phyloP scores from a whole-genome alignment of 2,888 invertebrate species.

The Meteorus colon region DNA sequence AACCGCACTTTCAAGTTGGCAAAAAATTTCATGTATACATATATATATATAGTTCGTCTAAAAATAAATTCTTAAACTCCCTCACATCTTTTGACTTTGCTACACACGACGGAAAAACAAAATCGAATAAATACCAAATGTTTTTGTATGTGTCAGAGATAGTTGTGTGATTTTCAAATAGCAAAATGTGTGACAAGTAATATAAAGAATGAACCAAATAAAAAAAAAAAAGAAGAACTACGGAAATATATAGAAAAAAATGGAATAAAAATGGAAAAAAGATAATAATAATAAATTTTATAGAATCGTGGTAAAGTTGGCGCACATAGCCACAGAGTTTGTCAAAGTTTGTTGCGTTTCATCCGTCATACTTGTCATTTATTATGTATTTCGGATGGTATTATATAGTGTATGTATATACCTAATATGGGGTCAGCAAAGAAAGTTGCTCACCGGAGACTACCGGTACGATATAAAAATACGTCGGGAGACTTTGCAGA shows the following conservation, averaged over 20 bases:
- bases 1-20: constrained; percentile 2
- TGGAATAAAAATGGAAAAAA: not conserved
- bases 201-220: not conserved
- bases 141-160: not conserved
- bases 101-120: constrained; percentile 7
- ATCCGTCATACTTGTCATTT: constrained; percentile 36
- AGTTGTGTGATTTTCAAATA: not conserved
- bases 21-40: constrained; percentile 11
- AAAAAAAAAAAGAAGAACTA: not conserved
- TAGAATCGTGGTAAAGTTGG: not conserved
- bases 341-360: constrained; percentile 35
- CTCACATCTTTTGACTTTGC: constrained; percentile 6
- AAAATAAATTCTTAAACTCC: not conserved
- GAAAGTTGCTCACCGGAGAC: constrained; percentile 59
- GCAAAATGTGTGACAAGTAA: not conserved
- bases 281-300: constrained; percentile 3
- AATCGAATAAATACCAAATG: constrained; percentile 9
- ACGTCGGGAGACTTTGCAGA: constrained; percentile 50
- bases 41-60: not conserved
- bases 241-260: not conserved
- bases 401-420: constrained; percentile 32
- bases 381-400: constrained; percentile 39
- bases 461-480: constrained; percentile 55
- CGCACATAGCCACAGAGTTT: constrained; percentile 22
- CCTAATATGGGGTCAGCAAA: constrained; percentile 52